phyloP scores from a whole-genome alignment of 1,140 invertebrate species.

The Zeugodacus cucurbitae region DNA sequence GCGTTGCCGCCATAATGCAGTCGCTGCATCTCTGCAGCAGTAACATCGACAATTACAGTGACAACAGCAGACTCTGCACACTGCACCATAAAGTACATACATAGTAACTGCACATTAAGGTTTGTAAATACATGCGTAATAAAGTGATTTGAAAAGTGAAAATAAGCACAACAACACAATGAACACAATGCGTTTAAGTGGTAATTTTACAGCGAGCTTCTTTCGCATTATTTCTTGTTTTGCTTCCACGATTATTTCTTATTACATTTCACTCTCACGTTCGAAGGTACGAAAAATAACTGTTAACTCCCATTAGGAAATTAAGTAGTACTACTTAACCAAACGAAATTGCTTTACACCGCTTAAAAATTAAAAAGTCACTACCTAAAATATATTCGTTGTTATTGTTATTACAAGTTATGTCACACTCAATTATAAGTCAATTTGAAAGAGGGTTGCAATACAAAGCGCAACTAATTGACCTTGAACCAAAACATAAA shows the following conservation, averaged over 20 bases:
- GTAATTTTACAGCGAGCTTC: not conserved
- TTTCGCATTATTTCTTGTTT: slow-evolving; percentile 6
- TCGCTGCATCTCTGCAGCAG: not conserved
- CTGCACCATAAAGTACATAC: not conserved
- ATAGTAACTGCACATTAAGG: not conserved
- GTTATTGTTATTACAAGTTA: not conserved
- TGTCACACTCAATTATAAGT: too few relatives aligned
- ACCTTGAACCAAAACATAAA: not conserved
- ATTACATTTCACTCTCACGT: not conserved
- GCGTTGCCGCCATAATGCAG: too few relatives aligned
- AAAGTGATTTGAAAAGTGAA: slow-evolving; percentile 31
- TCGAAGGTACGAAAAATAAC: not conserved
- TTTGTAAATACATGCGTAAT: not conserved
- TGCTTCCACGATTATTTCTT: not conserved
- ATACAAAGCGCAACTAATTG: not conserved
- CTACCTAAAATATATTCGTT: not conserved
- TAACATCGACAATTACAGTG: not conserved
- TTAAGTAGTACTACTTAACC: not conserved
- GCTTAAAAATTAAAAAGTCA: not conserved
- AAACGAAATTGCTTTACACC: not conserved
- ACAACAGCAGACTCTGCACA: not conserved
- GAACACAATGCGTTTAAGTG: slow-evolving; percentile 11
- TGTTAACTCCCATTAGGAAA: not conserved
- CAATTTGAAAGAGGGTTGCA: too few relatives aligned
- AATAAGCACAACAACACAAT: slow-evolving; percentile 35